These are phyloP conservation scores for Megathymus violae DNA, from an alignment of 1,140 invertebrate genomes.

Conservation along the genomic window DNA sequence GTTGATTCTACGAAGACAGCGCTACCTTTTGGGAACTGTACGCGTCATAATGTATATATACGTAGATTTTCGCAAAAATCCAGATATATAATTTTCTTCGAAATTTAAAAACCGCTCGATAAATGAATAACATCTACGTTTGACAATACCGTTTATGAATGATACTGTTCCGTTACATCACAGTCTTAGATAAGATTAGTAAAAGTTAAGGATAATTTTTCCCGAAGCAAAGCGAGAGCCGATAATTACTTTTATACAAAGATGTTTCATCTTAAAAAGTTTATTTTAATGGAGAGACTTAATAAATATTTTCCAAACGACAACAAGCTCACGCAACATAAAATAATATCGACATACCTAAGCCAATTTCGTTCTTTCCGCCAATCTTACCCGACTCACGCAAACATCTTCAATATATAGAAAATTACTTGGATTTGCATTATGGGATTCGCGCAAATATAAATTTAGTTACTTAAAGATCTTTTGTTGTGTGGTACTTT, in stretches of 20 bases:
- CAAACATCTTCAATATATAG: conserved; percentile 52
- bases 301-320: conserved; percentile 36
- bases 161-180: too few species aligned
- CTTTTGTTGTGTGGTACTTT: conserved; percentile 1
- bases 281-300: conserved; percentile 45
- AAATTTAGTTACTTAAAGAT: background rate
- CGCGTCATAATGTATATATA: too few species aligned
- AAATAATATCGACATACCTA: conserved; percentile 71
- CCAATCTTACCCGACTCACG: conserved; percentile 63
- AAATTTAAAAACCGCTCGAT: too few species aligned
- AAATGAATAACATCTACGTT: too few species aligned
- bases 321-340: conserved; percentile 51
- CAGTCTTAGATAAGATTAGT: too few species aligned
- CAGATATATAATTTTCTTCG: too few species aligned
- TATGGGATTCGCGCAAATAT: conserved; percentile 1
- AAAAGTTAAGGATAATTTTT: background rate
- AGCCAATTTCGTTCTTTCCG: conserved; percentile 68
- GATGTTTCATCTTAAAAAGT: conserved; percentile 5
- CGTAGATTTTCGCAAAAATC: too few species aligned
- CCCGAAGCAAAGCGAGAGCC: background rate
- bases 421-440: conserved; percentile 51
- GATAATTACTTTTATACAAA: background rate
- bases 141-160: too few species aligned
- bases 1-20: too few species aligned
- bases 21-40: too few species aligned